These are phyloP conservation scores for Elaphurus davidianus DNA, from an alignment of 2,113 vertebrate genomes.

Conservation along the genomic window DNA sequence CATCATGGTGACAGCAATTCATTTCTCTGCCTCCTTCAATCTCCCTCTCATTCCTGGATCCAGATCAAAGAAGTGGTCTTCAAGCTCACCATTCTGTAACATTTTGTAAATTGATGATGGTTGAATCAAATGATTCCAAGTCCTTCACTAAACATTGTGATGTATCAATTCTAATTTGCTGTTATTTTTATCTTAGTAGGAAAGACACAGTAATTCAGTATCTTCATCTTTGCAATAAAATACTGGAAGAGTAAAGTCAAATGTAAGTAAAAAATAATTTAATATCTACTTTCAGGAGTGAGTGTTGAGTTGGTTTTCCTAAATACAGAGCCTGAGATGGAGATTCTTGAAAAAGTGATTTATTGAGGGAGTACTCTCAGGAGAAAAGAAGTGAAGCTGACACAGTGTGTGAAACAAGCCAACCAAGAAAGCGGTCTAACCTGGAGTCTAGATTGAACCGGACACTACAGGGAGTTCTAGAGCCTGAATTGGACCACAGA, in stretches of 20 bases:
- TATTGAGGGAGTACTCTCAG: not conserved
- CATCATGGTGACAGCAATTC: not conserved
- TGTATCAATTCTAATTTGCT: slow-evolving; percentile 1
- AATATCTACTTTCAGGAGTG: not conserved
- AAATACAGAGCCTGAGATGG: not conserved
- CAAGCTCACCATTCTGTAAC: not conserved
- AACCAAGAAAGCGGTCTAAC: not conserved
- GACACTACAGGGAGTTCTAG: not conserved
- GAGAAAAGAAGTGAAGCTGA: not conserved
- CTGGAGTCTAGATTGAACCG: not conserved
- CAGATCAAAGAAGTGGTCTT: not conserved
- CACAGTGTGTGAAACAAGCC: not conserved
- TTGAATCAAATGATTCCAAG: not conserved
- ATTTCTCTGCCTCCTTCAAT: not conserved
- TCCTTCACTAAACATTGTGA: not conserved
- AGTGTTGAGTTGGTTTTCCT: not conserved
- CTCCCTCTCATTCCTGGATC: not conserved
- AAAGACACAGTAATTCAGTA: not conserved
- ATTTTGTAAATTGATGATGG: not conserved
- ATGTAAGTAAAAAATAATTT: not conserved
- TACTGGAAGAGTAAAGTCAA: not conserved
- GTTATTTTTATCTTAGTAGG: not conserved
- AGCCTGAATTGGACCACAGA: not conserved
- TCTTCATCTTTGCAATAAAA: slow-evolving; percentile 9
- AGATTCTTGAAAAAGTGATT: not conserved